Evolutionary conservation across 2,888 invertebrate species (phyloP), one percentile per base, ranked within the genome.

Genomic region (Ernsta delagoae): DNA sequence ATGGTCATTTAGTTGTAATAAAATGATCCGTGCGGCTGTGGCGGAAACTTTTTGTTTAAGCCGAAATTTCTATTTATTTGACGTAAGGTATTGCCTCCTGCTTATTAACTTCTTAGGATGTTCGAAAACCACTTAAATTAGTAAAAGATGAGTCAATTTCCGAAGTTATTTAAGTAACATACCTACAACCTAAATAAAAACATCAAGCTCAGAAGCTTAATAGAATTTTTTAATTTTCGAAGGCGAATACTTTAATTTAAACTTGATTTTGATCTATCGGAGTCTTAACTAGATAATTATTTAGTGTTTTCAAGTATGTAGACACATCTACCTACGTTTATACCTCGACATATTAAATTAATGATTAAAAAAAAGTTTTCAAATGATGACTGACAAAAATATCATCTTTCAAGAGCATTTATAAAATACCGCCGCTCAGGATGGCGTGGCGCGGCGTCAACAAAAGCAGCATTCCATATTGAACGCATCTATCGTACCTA

Each of bases 401-500:
- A 2, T 6, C n/a, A n/a, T 4, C 57, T 39, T 5, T 24, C 6
- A 53, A 41, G 59, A 9, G 5, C 7, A 59, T 50, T 71, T 48
- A 24, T 70, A 53, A 77, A 77, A 82, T 82, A 81, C 78, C 77
- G 76, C 73, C 77, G 73, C 75, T 81, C 81, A 81, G 81, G 85
- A 82, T 83, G 85, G 82, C 72, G 71, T 81, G 85, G 41, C 43
- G 82, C 84, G 85, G 82, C 72, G 71, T 70, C 73, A 80, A 88
- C 86, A 89, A 90, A 86, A 83, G 83, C 54, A 56, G 76, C 76
- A 74, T 81, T 80, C 71, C 74, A 83, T 85, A 85, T 88, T 83
- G 77, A 80, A 80, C 70, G 75, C 81, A 87, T 90, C 89, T 87
- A 85, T 86, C 85, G 85, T 82, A 80, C n/a, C n/a, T n/a, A n/a